Evolutionary conservation across 2,113 vertebrate species (phyloP).

Genomic region (Colossoma macropomum): DNA sequence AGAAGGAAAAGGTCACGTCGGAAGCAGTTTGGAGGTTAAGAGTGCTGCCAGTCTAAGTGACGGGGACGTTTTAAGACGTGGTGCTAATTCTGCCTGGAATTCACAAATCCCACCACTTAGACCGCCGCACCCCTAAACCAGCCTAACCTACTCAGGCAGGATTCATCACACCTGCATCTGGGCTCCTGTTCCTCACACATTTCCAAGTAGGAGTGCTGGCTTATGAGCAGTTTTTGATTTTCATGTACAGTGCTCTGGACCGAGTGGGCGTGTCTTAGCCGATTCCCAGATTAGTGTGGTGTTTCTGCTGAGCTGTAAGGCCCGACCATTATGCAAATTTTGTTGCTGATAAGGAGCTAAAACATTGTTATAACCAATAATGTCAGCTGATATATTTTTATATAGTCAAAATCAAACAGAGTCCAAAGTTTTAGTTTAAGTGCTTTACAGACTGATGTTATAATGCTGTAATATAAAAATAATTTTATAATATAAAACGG

Average conservation of each 20-base stretch:
- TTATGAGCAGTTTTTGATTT: background rate
- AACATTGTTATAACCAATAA: no score
- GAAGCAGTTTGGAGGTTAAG: conserved; percentile 6
- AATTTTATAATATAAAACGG: no score
- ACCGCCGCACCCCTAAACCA: background rate
- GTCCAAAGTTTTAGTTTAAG: no score
- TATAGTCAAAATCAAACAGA: no score
- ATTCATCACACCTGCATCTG: background rate
- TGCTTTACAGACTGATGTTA: no score
- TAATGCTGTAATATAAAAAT: no score
- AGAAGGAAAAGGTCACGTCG: background rate
- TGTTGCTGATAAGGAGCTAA: no score
- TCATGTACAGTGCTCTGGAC: background rate
- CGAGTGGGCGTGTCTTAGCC: background rate
- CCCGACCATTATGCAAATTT: no score
- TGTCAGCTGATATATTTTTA: no score
- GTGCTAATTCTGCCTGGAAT: conserved; percentile 45
- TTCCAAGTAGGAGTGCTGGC: background rate
- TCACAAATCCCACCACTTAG: conserved; percentile 26
- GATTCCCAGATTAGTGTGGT: background rate
- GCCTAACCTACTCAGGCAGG: background rate
- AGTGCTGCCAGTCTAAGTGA: conserved; percentile 10
- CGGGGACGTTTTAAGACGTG: background rate
- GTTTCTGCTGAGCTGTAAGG: no score
- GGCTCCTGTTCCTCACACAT: background rate